Evolutionary conservation across 2,113 vertebrate genomes (phyloP).

Genomic region (Microcebus lehilahytsara): DNA sequence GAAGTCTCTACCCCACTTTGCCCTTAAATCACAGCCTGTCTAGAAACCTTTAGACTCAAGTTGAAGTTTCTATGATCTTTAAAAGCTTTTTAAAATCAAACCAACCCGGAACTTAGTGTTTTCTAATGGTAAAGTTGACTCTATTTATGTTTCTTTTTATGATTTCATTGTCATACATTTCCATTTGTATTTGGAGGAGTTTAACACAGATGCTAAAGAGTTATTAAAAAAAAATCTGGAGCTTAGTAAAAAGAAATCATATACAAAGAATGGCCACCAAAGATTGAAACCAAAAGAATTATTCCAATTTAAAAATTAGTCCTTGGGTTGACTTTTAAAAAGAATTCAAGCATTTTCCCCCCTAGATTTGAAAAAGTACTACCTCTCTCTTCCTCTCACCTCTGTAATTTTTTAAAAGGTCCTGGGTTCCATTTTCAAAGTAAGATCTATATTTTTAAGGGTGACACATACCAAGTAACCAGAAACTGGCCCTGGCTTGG

Average conservation of each 20-base stretch:
- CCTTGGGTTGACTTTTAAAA: background rate
- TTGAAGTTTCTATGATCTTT: background rate
- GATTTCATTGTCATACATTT: background rate
- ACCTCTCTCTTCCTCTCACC: background rate
- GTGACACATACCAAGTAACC: slow-evolving; percentile 69
- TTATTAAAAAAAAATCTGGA: background rate
- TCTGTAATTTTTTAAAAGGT: slow-evolving; percentile 28
- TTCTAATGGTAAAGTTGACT: background rate
- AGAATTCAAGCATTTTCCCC: background rate
- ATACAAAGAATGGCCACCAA: background rate
- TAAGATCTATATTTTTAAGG: slow-evolving; percentile 71
- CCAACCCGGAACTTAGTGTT: background rate
- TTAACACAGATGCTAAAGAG: background rate
- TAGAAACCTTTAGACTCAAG: background rate
- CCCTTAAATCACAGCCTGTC: background rate
- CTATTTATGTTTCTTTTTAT: background rate
- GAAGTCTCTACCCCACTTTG: background rate
- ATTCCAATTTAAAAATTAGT: slow-evolving; percentile 19
- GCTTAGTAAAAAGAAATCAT: background rate
- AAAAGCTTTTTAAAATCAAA: slow-evolving; percentile 5
- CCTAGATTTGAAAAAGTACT: background rate
- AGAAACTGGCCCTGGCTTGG: slow-evolving; percentile 72
- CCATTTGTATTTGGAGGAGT: background rate
- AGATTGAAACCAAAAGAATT: background rate
- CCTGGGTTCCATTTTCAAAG: slow-evolving; percentile 53